Evolutionary conservation across 2,797 vertebrate species (phyloP).

Genomic region (Lepus oiostolus): DNA sequence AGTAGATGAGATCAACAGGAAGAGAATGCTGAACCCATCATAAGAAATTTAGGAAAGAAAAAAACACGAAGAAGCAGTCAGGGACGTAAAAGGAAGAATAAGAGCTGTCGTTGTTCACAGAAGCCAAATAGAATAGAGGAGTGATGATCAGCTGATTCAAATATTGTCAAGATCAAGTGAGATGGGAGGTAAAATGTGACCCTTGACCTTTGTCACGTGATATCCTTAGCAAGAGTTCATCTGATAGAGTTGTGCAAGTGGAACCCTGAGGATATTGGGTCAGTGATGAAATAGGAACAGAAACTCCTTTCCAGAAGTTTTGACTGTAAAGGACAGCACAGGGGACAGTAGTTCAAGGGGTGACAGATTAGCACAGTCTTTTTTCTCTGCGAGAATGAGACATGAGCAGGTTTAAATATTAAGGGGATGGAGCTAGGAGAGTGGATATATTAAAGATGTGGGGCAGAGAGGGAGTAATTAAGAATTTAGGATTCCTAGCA

Average conservation of each 20-base stretch:
- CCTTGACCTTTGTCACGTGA: not conserved
- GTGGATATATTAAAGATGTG: not conserved
- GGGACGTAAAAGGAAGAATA: not conserved
- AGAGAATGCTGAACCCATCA: not conserved
- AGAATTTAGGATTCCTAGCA: not conserved
- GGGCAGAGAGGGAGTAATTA: not conserved
- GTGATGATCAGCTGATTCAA: not conserved
- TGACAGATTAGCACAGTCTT: not conserved
- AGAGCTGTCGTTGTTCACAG: not conserved
- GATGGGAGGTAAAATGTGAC: not conserved
- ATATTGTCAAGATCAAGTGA: not conserved
- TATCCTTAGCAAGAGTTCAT: not conserved
- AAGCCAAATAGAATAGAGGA: not conserved
- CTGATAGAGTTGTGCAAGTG: not conserved
- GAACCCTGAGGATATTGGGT: not conserved
- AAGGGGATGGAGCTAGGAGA: not conserved
- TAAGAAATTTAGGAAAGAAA: not conserved
- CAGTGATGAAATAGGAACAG: not conserved
- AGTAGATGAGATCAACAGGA: not conserved
- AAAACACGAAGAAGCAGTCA: not conserved
- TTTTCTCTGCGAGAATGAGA: not conserved
- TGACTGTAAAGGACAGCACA: not conserved
- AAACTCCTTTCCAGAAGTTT: conserved; percentile 17
- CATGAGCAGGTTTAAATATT: not conserved
- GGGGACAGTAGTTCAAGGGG: not conserved